Percentiles rank a stretch among this genome's conserved stretches.
phyloP scores from a whole-genome alignment of 2,113 vertebrate species.

The Pseudopipra pipra region DNA sequence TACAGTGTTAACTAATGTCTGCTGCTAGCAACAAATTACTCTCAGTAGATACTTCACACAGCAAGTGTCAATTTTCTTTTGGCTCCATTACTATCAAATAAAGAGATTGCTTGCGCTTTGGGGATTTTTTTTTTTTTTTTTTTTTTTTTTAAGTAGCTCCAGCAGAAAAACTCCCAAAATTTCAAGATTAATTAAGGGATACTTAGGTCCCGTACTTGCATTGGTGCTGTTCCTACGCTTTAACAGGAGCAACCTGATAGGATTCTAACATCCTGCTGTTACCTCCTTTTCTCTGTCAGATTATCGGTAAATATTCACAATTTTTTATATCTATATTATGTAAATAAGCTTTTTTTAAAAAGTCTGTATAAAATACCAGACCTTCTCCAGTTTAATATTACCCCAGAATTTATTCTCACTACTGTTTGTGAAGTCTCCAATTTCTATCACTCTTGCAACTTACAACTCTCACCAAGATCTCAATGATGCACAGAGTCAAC shows the following conservation, averaged over 20 bases:
- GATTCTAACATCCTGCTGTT: background rate
- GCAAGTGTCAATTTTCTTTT: background rate
- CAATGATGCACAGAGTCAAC: background rate
- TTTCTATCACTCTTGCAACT: background rate
- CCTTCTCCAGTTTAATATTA: conserved; percentile 24
- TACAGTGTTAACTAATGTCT: background rate
- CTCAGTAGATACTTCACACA: background rate
- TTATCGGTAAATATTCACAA: background rate
- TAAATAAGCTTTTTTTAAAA: background rate
- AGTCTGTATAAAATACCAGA: conserved; percentile 10
- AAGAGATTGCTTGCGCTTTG: background rate
- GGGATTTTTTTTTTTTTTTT: background rate
- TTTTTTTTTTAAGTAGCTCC: background rate
- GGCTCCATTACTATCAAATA: background rate
- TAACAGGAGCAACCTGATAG: background rate
- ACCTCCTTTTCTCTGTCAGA: background rate
- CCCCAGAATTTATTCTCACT: background rate
- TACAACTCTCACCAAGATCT: background rate
- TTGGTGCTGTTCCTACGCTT: background rate
- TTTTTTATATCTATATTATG: background rate
- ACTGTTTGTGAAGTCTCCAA: background rate
- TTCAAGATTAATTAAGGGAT: background rate
- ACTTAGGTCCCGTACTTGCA: background rate
- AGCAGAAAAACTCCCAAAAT: background rate
- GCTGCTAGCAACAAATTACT: background rate